phyloP scores from a whole-genome alignment of 92 coral and sea anemone genomes.

The Porites evermanni region DNA sequence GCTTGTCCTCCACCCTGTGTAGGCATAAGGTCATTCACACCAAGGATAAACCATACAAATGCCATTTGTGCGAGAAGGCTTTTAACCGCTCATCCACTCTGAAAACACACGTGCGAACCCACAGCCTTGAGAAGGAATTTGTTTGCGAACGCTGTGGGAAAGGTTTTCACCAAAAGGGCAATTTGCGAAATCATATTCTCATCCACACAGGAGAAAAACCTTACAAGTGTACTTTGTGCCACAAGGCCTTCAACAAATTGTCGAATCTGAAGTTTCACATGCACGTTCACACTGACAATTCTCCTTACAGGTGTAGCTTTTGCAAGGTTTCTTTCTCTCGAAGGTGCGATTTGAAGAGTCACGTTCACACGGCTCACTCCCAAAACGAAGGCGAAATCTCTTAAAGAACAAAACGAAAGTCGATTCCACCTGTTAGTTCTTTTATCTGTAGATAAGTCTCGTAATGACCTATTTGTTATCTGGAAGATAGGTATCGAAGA shows the following conservation, averaged over 20 bases:
- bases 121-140: slow-evolving; percentile 84
- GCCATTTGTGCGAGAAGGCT: slow-evolving; percentile 86
- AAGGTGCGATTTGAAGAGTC: slow-evolving; percentile 84
- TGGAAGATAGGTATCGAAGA: too few relatives aligned
- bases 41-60: slow-evolving; percentile 82
- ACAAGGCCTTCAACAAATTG: slow-evolving; percentile 89
- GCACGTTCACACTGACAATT: slow-evolving; percentile 87
- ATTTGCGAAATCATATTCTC: slow-evolving; percentile 81
- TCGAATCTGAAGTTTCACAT: slow-evolving; percentile 90
- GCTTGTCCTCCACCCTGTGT: slow-evolving; percentile 87
- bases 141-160: slow-evolving; percentile 83
- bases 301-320: slow-evolving; percentile 80
- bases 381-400: slow-evolving; percentile 18
- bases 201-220: slow-evolving; percentile 95
- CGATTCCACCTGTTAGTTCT: not conserved
- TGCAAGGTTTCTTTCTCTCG: slow-evolving; percentile 88
- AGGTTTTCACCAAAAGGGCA: slow-evolving; percentile 95
- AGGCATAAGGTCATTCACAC: slow-evolving; percentile 94
- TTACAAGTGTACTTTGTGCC: slow-evolving; percentile 78
- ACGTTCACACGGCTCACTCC: slow-evolving; percentile 64
- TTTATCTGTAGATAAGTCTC: not conserved
- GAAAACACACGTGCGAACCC: slow-evolving; percentile 88
- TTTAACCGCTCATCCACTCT: slow-evolving; percentile 91
- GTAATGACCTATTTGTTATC: too few relatives aligned
- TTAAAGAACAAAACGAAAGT: not conserved